Base-by-base conservation (phyloP, 2,113 vertebrate genomes). In the Cebidichthys violaceus region DNA sequence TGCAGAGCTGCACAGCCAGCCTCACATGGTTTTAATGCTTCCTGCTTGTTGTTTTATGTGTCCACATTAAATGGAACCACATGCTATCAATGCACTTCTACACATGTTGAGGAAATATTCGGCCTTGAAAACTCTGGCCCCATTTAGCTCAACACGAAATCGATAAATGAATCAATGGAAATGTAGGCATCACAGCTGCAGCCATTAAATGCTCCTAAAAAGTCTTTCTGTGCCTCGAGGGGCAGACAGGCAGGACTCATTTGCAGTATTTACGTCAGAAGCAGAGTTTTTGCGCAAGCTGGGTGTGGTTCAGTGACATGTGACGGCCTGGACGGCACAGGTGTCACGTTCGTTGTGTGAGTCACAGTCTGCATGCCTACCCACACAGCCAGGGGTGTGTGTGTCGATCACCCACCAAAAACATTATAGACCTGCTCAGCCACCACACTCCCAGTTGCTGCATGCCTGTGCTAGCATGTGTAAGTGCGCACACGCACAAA, bases 31-130 rank as follows among this genome's bases (percentile, higher is more conserved):
- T 92, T 92, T 89, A 93, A 91, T 85, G 84, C 85, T 93, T 94
- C 93, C 93, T 93, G 92, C 91, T 89, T 92, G 89, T 91, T 93
- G 87, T 90, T 94, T 95, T 94, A 93, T 93, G 85, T 84, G 90
- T 92, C 83, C 85, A 67, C 89, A 92, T 93, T 93, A 95, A 94
- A 91, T 70, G 74, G 70, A 92, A 79, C 90, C 92, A 92, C 88
- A 91, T 92, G 93, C 74, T 70, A 81, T 88, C 88, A 84, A 88
- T 79, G 75, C 75, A 83, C 73, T 59, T 82, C 20, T 67, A 77
- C 84, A 88, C 87, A 89, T 89, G 83, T 87, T 84, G 73, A 85
- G 77, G 77, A 88, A 92, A 90, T 76, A 81, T 81, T 86, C 61
- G 20, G 80, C 67, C 79, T 72, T 62, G 45, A 76, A 54, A 77